These are phyloP conservation scores for Montipora efflorescens DNA, from an alignment of 64 coral and sea anemone species.

Conservation along the genomic window DNA sequence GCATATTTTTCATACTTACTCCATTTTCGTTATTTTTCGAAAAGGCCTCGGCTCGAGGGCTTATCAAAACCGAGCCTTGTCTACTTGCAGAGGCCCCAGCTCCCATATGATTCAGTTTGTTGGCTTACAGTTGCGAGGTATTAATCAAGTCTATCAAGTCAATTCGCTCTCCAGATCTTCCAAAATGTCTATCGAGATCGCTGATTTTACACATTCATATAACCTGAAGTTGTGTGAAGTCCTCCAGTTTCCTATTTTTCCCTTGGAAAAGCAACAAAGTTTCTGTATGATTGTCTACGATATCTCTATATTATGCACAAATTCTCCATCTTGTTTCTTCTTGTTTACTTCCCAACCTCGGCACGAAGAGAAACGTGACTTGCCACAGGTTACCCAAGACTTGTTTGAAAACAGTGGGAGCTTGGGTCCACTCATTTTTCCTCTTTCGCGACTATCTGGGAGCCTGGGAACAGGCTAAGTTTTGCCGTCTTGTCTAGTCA, in stretches of 20 bases:
- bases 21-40: conserved; percentile 4
- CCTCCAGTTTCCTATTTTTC: neutral
- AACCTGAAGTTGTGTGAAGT: neutral
- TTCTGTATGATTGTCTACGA: neutral
- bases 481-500: too few relatives aligned
- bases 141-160: too few relatives aligned
- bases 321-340: neutral
- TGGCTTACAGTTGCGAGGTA: too few relatives aligned
- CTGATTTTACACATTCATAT: neutral
- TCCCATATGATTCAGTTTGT: neutral
- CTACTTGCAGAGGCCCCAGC: neutral
- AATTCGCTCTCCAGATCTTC: too few relatives aligned
- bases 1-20: neutral
- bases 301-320: too few relatives aligned
- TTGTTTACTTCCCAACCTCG: neutral
- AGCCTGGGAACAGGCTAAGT: too few relatives aligned
- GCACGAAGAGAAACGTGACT: neutral
- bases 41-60: conserved; percentile 22
- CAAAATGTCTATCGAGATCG: neutral
- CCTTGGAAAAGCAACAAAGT: neutral
- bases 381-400: too few relatives aligned
- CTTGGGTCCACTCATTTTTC: too few relatives aligned
- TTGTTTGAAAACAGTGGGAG: too few relatives aligned
- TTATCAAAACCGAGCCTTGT: conserved; percentile 12
- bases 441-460: too few relatives aligned